Evolutionary conservation across 2,888 invertebrate species (phyloP).

Genomic region (Pachliopta kotzebuea): DNA sequence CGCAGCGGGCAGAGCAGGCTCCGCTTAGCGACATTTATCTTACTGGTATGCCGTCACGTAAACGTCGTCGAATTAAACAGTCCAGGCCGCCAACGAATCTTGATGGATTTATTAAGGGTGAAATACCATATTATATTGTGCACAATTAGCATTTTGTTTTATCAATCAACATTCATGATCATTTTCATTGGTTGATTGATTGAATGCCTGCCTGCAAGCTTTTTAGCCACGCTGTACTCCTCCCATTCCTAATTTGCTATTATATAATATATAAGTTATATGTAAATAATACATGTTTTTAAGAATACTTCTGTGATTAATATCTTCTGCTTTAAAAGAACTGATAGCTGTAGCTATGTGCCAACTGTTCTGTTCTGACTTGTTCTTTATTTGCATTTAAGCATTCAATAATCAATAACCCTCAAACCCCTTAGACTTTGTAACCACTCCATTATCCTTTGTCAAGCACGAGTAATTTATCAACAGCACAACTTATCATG

Average conservation of each 20-base stretch:
- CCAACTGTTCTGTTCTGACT: too few species aligned
- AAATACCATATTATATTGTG: not conserved
- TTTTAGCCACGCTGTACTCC: not conserved
- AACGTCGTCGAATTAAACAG: conserved; percentile 86
- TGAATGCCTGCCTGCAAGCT: not conserved
- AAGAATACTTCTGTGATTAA: too few species aligned
- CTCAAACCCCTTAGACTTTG: too few species aligned
- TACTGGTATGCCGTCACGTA: conserved; percentile 93
- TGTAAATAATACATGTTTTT: too few species aligned
- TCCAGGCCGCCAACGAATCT: conserved; percentile 53
- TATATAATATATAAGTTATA: not conserved
- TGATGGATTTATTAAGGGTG: conserved; percentile 55
- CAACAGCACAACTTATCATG: too few species aligned
- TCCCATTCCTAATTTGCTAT: not conserved
- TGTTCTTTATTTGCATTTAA: too few species aligned
- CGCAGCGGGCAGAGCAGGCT: conserved; percentile 83
- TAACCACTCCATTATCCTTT: too few species aligned
- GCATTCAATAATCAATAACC: too few species aligned
- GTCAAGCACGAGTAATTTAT: too few species aligned
- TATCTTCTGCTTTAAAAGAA: too few species aligned
- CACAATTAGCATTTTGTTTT: not conserved
- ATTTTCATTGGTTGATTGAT: not conserved
- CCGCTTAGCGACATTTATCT: conserved; percentile 94
- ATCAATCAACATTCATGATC: too few species aligned
- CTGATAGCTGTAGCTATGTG: too few species aligned